A percentile compares a stretch with the other conserved stretches of the same genome.
Conservation (phyloP, 2,113 vertebrate genomes). For the Poicephalus meyeri region DNA sequence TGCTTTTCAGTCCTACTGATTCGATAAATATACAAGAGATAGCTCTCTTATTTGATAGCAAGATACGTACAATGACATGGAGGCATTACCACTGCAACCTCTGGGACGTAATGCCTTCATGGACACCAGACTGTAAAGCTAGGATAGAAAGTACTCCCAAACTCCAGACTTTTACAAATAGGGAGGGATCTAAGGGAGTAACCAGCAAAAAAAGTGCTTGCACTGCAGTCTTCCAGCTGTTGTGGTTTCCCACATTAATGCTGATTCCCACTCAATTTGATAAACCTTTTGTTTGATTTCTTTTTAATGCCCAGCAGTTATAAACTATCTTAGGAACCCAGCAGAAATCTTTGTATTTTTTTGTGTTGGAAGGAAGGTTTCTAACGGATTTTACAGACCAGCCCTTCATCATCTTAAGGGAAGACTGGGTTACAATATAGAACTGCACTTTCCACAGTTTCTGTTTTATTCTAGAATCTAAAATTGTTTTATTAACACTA, state of each 20-base stretch:
- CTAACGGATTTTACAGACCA: background rate
- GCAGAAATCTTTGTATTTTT: background rate
- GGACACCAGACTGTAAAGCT: background rate
- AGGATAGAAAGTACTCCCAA: background rate
- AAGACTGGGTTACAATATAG: background rate
- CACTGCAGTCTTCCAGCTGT: background rate
- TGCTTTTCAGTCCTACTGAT: background rate
- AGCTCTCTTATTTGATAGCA: background rate
- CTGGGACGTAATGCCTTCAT: background rate
- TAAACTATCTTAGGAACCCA: background rate
- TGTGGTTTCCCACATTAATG: background rate
- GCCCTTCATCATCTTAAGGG: background rate
- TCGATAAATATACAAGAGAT: background rate
- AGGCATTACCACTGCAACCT: background rate
- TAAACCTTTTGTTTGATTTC: background rate
- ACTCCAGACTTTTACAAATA: background rate
- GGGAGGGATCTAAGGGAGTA: background rate
- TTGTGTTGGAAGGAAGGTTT: background rate
- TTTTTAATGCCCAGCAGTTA: background rate
- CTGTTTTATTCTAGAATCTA: background rate
- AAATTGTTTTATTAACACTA: background rate
- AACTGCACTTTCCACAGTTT: background rate
- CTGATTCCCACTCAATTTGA: background rate
- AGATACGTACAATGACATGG: background rate
- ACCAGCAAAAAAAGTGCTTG: rapidly evolving